Base-by-base conservation (phyloP, 2,797 vertebrate genomes). In the Anableps anableps region DNA sequence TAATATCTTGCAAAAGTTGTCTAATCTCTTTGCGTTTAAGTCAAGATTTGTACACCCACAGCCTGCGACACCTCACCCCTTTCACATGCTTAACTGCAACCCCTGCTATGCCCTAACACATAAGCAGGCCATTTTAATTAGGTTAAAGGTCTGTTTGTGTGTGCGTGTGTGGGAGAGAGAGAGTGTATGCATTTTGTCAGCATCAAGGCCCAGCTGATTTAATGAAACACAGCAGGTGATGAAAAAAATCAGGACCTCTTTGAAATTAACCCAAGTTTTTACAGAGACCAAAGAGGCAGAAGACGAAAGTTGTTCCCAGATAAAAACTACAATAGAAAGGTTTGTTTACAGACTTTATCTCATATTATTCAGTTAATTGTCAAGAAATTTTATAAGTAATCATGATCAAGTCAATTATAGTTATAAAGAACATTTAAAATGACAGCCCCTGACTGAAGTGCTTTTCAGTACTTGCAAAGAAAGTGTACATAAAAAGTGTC, bases 11-110 rank as follows among this genome's bases (percentile, higher is more conserved):
- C 93, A 95, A 95, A 96, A 95, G 95, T 98, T 96, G 96, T 95
- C 95, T 99, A 98, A 99, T 98, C 97, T 97, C 97, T 97, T 96
- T 96, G 97, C 93, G 93, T 96, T 97, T 97, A 97, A 97, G 96
- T 97, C 97, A 96, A 95, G 95, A 96, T 96, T 96, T 94, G 95
- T 94, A 94, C 83, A 90, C 96, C 94, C 86, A 79, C 86, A 75
- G 81, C 77, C 66, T 29, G 26, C 64, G 80, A 76, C 77, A 72
- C 76, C 84, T 83, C 85, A 76, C 93, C 78, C 82, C 92, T 95
- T 86, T 86, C 92, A 83, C 92, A 95, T 90, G 94, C 95, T 94
- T 96, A 94, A 95, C 92, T 93, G 91, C 91, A 88, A 72, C 81
- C 88, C 82, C 88, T 83, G 85, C 87, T 85, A 88, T 88, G 89